A percentile compares a stretch with the other conserved stretches of the same genome.
phyloP scores from a whole-genome alignment of 2,888 invertebrate species.

The Folsomia manolachei region DNA sequence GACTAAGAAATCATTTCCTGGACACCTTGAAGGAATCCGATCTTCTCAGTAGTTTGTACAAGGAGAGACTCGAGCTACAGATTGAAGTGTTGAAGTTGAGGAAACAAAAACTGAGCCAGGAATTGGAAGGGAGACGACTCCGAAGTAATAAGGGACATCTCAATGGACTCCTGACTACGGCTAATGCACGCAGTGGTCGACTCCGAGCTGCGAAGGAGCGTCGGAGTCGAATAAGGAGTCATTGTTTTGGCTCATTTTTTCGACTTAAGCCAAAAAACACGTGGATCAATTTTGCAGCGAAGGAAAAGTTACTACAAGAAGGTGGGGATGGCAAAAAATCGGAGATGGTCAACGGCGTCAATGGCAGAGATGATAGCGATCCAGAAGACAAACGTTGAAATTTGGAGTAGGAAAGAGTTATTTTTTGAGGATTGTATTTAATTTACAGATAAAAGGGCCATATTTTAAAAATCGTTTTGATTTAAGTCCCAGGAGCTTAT shows the following conservation, averaged over 20 bases:
- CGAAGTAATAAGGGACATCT: background rate
- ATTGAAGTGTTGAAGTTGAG: conserved; percentile 47
- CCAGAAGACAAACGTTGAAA: too few species aligned
- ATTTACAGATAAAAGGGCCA: too few species aligned
- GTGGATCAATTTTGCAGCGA: conserved; percentile 7
- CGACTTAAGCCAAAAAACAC: conserved; percentile 13
- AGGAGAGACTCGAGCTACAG: conserved; percentile 46
- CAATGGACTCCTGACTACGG: background rate
- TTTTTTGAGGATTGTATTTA: too few species aligned
- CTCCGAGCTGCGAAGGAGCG: background rate
- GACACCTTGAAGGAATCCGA: conserved; percentile 34
- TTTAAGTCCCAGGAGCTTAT: too few species aligned
- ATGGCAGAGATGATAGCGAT: too few species aligned
- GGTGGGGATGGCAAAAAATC: background rate
- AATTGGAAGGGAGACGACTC: conserved; percentile 18
- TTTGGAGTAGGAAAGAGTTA: too few species aligned
- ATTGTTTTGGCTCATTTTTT: background rate
- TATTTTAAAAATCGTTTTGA: too few species aligned
- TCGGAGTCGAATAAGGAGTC: background rate
- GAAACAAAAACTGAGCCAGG: conserved; percentile 45
- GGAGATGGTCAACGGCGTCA: too few species aligned
- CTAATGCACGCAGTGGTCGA: background rate
- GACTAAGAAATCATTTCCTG: conserved; percentile 37
- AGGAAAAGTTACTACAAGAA: background rate
- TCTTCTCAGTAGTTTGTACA: conserved; percentile 36